Percentiles rank a stretch among this genome's conserved stretches.
Evolutionary conservation across 2,888 invertebrate species (phyloP).

Genomic region (Clistopyga incitator): DNA sequence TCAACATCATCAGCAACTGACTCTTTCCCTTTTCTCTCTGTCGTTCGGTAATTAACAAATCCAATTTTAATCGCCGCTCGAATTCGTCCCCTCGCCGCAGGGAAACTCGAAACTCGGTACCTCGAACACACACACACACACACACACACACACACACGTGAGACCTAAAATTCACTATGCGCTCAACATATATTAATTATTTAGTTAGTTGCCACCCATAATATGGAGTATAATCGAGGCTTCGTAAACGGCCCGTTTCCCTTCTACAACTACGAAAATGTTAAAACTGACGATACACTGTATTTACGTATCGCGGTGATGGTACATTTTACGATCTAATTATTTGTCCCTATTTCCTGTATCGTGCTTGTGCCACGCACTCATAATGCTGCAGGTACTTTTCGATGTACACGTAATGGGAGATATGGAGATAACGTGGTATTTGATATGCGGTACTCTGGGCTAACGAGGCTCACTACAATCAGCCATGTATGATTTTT

Average conservation of each 20-base stretch:
- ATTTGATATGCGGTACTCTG: slow-evolving; percentile 16
- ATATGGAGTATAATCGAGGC: slow-evolving; percentile 69
- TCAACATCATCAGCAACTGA: slow-evolving; percentile 29
- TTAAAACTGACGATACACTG: slow-evolving; percentile 75
- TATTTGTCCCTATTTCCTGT: slow-evolving; percentile 61
- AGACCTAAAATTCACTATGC: slow-evolving; percentile 5
- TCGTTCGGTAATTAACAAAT: slow-evolving; percentile 81
- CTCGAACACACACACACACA: too few species aligned
- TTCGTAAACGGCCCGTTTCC: slow-evolving; percentile 28
- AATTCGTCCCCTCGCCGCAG: slow-evolving; percentile 71
- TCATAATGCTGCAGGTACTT: slow-evolving; percentile 6
- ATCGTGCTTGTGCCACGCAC: background rate
- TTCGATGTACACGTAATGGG: slow-evolving; percentile 8
- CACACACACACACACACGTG: too few species aligned
- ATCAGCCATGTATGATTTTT: slow-evolving; percentile 39
- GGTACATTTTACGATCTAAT: slow-evolving; percentile 70
- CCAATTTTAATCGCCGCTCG: slow-evolving; percentile 80
- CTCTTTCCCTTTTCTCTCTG: slow-evolving; percentile 25
- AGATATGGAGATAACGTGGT: background rate
- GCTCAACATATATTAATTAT: slow-evolving; percentile 40
- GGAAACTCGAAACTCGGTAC: slow-evolving; percentile 52
- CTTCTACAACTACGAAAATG: slow-evolving; percentile 59
- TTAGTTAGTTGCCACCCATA: slow-evolving; percentile 19
- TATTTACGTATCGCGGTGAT: background rate
- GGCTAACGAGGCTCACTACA: slow-evolving; percentile 37